Percentiles rank a stretch among this genome's conserved stretches.
These are phyloP conservation scores for Polietes domitor DNA, from an alignment of 2,888 invertebrate genomes.

Conservation along the genomic window DNA sequence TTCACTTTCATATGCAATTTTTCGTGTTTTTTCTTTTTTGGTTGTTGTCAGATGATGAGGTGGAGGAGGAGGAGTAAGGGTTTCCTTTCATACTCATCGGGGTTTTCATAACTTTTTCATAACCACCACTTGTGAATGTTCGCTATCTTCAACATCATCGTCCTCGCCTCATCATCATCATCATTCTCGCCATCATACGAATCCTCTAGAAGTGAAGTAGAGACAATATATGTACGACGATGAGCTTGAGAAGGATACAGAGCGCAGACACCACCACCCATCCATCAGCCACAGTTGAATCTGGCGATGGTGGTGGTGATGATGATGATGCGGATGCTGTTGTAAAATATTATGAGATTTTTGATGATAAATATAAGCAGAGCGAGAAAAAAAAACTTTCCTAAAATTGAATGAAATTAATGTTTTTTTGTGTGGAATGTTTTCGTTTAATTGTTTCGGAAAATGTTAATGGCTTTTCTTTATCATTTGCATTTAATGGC, in stretches of 20 bases:
- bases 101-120: conserved; percentile 3
- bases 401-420: background rate
- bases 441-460: background rate
- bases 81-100: background rate
- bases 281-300: background rate
- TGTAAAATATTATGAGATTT: background rate
- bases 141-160: background rate
- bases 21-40: background rate
- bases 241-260: background rate
- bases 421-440: background rate
- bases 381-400: background rate
- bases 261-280: no score
- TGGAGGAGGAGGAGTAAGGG: background rate
- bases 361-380: background rate
- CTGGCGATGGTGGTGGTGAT: background rate
- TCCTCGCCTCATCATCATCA: background rate
- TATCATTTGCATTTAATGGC: conserved; percentile 2
- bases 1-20: conserved; percentile 11
- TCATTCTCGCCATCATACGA: background rate
- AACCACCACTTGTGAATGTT: conserved; percentile 1
- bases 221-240: background rate
- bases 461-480: conserved; percentile 17
- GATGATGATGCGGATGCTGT: background rate
- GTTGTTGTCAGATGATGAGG: background rate
- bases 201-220: background rate